Percentiles rank a stretch among this genome's conserved stretches.
These are phyloP conservation scores for Cryptops parisi DNA, from an alignment of 2,888 invertebrate species.

Conservation along the genomic window DNA sequence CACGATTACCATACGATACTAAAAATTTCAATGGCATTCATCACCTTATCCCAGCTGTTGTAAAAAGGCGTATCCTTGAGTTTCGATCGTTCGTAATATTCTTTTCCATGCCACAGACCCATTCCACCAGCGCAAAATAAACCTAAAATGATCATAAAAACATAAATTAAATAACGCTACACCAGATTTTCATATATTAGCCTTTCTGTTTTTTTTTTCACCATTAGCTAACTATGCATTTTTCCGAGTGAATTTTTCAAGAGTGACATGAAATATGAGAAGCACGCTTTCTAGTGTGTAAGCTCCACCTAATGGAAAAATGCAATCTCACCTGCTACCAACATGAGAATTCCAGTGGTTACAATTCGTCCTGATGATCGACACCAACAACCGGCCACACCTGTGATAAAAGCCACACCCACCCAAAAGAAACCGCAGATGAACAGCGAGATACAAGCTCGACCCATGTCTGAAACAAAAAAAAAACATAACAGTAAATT, in stretches of 20 bases:
- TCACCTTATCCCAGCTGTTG: conserved; percentile 55
- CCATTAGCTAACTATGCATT: neutral
- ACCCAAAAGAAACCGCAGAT: conserved; percentile 81
- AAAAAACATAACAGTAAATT: conserved; percentile 10
- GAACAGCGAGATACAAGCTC: conserved; percentile 85
- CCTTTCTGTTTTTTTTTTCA: neutral
- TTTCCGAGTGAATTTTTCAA: neutral
- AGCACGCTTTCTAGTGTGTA: too few relatives aligned
- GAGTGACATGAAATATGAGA: neutral
- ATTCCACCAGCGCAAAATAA: conserved; percentile 81
- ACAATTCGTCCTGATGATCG: conserved; percentile 86
- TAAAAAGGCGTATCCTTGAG: conserved; percentile 82
- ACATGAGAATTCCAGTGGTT: conserved; percentile 78
- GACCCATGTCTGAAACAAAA: conserved; percentile 53
- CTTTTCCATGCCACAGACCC: conserved; percentile 92
- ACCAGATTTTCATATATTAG: too few relatives aligned
- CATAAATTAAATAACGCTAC: neutral
- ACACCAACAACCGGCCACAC: conserved; percentile 93
- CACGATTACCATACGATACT: too few relatives aligned
- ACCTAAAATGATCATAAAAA: conserved; percentile 40
- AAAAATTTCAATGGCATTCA: too few relatives aligned
- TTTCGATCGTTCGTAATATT: conserved; percentile 89
- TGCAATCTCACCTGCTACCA: conserved; percentile 70
- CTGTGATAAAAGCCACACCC: conserved; percentile 89
- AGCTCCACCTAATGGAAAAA: too few relatives aligned